These are phyloP conservation scores for Xiphophorus hellerii DNA, from an alignment of 2,113 vertebrate genomes.

Conservation along the genomic window DNA sequence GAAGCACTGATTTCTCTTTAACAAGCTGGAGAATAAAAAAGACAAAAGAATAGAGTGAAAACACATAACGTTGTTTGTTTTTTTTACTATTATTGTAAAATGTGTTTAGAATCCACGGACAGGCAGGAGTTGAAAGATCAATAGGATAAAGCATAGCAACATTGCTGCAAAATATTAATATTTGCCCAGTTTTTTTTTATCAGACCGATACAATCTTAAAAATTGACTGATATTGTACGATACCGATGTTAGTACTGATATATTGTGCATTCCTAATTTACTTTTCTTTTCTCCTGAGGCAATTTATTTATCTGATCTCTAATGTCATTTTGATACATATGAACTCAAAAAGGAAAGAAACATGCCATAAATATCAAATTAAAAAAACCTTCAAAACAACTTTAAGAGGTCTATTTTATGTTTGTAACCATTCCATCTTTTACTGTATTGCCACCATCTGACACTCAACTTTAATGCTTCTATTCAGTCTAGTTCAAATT, in stretches of 20 bases:
- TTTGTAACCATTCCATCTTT: neutral
- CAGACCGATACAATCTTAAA: too few relatives aligned
- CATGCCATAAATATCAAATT: too few relatives aligned
- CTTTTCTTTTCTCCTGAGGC: too few relatives aligned
- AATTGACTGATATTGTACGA: too few relatives aligned
- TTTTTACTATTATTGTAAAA: neutral
- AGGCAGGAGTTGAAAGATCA: neutral
- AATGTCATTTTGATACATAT: neutral
- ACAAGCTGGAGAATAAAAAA: neutral
- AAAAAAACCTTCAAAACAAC: too few relatives aligned
- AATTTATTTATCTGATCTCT: neutral
- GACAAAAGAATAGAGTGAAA: neutral
- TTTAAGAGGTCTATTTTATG: neutral
- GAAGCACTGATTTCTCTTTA: neutral
- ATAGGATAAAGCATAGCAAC: neutral
- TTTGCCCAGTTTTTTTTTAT: too few relatives aligned
- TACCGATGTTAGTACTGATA: too few relatives aligned
- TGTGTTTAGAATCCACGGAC: too few relatives aligned
- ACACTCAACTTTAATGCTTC: neutral
- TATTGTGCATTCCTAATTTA: neutral
- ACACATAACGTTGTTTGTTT: too few relatives aligned
- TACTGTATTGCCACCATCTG: neutral
- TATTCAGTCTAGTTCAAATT: too few relatives aligned
- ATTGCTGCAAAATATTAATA: neutral
- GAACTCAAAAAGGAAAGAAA: neutral